A percentile compares a stretch with the other conserved stretches of the same genome.
Conservation (phyloP, 2,797 vertebrate genomes). For the Thaleichthys pacificus region DNA sequence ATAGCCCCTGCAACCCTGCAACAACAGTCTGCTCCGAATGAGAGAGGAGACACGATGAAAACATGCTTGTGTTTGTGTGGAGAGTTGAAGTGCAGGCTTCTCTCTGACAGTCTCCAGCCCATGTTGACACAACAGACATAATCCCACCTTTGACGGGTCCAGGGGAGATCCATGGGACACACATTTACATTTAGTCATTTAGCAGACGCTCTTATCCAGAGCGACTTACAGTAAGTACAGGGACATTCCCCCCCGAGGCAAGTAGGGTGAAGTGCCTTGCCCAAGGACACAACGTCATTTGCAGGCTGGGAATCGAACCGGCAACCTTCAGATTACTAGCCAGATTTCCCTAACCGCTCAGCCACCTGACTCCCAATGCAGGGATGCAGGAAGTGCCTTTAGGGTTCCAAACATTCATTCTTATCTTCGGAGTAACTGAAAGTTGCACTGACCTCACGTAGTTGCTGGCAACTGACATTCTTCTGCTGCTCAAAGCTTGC, state of each 20-base stretch:
- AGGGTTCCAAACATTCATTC: slow-evolving; percentile 24
- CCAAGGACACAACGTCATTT: too few relatives aligned
- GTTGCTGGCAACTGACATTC: background rate
- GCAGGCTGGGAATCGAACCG: too few relatives aligned
- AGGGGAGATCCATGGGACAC: slow-evolving; percentile 30
- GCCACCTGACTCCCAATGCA: too few relatives aligned
- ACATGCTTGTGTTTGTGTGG: too few relatives aligned
- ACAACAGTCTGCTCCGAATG: slow-evolving; percentile 1
- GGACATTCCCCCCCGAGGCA: too few relatives aligned
- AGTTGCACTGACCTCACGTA: background rate
- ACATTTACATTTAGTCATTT: too few relatives aligned
- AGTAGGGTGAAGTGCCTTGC: too few relatives aligned
- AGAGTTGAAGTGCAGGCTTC: slow-evolving; percentile 53
- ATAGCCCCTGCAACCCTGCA: too few relatives aligned
- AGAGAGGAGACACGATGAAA: background rate
- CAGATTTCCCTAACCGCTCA: too few relatives aligned
- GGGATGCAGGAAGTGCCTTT: background rate
- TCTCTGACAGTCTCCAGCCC: slow-evolving; percentile 42
- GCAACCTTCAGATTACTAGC: too few relatives aligned
- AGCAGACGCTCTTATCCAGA: too few relatives aligned
- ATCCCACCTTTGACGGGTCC: slow-evolving; percentile 31
- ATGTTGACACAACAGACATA: slow-evolving; percentile 64
- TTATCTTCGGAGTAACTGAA: slow-evolving; percentile 25
- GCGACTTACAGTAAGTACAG: too few relatives aligned
- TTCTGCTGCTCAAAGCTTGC: background rate